A percentile compares a stretch with the other conserved stretches of the same genome.
phyloP scores from a whole-genome alignment of 2,113 vertebrate genomes.

The Prinia subflava region DNA sequence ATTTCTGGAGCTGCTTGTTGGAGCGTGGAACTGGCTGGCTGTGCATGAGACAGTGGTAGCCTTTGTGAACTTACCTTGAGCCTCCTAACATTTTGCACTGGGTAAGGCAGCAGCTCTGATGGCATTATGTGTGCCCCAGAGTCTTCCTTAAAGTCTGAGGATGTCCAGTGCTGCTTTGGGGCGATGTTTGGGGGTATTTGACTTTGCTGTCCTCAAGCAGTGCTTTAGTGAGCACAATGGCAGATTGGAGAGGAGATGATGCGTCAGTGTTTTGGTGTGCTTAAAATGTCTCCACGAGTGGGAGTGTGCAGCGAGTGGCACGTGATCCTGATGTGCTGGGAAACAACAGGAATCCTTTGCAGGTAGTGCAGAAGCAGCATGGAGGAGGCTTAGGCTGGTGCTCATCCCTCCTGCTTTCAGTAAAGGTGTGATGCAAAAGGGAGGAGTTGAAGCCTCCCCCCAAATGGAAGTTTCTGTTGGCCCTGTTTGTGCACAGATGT shows the following conservation, averaged over 20 bases:
- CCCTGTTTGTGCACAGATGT: neutral
- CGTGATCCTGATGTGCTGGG: neutral
- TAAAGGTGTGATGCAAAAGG: neutral
- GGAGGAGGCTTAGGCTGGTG: neutral
- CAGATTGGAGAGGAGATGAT: neutral
- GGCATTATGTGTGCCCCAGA: neutral
- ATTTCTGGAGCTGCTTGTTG: neutral
- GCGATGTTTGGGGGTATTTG: neutral
- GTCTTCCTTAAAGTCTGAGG: neutral
- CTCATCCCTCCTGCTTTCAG: neutral
- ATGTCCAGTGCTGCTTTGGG: neutral
- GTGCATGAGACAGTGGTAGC: fast-evolving
- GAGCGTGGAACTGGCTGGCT: neutral
- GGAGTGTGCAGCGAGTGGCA: neutral
- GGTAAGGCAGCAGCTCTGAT: fast-evolving
- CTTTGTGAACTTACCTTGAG: neutral
- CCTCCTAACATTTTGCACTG: fast-evolving
- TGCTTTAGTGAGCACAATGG: neutral
- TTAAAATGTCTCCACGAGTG: neutral
- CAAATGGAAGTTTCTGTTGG: neutral
- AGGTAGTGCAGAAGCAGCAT: neutral
- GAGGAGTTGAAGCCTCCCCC: neutral
- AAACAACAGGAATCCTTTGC: neutral
- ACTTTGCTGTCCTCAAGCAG: neutral
- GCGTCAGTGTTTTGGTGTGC: neutral